Evolutionary conservation across 2,113 vertebrate species (phyloP).

Genomic region (Callipepla californica): DNA sequence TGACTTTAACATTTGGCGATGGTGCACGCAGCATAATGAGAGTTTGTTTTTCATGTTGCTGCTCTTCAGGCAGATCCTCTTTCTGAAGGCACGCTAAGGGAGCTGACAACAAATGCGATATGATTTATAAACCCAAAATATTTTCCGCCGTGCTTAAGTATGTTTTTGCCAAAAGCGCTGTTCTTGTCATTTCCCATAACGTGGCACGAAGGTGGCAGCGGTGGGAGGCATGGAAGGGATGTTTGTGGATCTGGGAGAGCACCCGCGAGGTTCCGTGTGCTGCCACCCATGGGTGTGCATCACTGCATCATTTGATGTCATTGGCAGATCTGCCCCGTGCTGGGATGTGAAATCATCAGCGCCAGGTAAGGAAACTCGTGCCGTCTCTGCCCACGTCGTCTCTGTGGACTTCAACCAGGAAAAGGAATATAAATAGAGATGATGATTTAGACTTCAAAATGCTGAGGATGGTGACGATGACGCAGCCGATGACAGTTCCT

Average conservation of each 20-base stretch:
- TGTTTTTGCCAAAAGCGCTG: background rate
- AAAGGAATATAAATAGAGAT: background rate
- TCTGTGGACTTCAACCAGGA: background rate
- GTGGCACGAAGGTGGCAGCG: rapidly evolving
- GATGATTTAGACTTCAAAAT: background rate
- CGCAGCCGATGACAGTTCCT: background rate
- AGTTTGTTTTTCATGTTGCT: background rate
- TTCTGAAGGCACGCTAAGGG: background rate
- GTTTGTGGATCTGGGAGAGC: background rate
- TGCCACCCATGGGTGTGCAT: background rate
- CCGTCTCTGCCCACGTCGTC: slow-evolving; percentile 23
- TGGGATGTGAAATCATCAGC: background rate
- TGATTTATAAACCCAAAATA: background rate
- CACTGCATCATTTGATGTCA: background rate
- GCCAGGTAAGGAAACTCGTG: background rate
- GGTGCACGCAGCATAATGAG: background rate
- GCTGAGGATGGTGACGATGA: background rate
- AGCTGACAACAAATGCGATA: background rate
- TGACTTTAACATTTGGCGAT: background rate
- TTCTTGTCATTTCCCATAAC: rapidly evolving
- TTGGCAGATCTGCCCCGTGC: background rate
- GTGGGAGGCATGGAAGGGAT: background rate
- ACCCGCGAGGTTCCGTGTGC: background rate
- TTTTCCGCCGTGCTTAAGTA: background rate
- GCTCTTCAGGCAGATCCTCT: background rate